Evolutionary conservation across 1,140 invertebrate species (phyloP).

Genomic region (Phymastichus coffea): DNA sequence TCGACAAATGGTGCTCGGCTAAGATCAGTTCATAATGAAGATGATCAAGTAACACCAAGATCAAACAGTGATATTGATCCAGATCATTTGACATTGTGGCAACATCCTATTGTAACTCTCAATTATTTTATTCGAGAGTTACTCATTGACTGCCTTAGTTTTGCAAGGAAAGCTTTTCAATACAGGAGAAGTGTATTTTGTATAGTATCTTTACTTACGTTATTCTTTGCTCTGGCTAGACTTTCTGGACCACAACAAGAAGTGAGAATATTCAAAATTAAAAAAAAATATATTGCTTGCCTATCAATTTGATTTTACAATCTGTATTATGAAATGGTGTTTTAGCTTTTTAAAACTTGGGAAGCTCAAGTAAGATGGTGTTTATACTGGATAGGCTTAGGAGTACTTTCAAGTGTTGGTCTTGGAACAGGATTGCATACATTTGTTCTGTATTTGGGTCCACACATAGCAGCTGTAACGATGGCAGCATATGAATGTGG

Average conservation of each 20-base stretch:
- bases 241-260: conserved; percentile 63
- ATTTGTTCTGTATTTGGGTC: conserved; percentile 95
- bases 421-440: conserved; percentile 98
- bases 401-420: conserved; percentile 95
- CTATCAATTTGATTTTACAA: too few species aligned
- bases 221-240: conserved; percentile 53
- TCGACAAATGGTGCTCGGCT: conserved; percentile 46
- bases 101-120: conserved; percentile 77
- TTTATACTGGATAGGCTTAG: conserved; percentile 92
- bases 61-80: conserved; percentile 50
- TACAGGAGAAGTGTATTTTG: conserved; percentile 48
- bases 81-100: conserved; percentile 80
- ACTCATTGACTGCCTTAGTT: conserved; percentile 60
- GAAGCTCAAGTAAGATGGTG: conserved; percentile 70
- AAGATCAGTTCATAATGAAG: conserved; percentile 31
- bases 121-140: conserved; percentile 83
- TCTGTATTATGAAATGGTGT: conserved; percentile 30
- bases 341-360: conserved; percentile 59
- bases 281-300: conserved; percentile 42
- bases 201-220: conserved; percentile 48
- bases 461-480: conserved; percentile 91
- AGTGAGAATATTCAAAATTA: conserved; percentile 41
- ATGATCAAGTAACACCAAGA: conserved; percentile 31
- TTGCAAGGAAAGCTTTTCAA: conserved; percentile 56
- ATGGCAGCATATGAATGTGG: conserved; percentile 97